Percentiles rank a stretch among this genome's conserved stretches.
Evolutionary conservation across 2,888 invertebrate genomes (phyloP).

Genomic region (Oscheius onirici): DNA sequence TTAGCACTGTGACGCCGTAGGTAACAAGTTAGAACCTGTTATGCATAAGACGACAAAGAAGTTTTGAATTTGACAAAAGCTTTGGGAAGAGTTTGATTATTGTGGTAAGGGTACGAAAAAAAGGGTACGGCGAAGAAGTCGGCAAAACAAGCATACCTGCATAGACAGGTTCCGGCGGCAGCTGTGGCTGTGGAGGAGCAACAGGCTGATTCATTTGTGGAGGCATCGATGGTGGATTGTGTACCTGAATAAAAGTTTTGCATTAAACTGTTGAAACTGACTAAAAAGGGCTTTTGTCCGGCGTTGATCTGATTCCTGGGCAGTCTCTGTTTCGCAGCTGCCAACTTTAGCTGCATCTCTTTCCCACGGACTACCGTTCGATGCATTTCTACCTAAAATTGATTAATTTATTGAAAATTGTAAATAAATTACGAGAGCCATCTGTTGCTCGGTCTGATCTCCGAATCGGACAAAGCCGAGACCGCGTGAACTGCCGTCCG

Average conservation of each 20-base stretch:
- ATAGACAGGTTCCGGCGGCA: slow-evolving; percentile 10
- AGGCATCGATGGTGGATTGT: neutral
- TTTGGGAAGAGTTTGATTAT: no score
- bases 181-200: neutral
- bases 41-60: no score
- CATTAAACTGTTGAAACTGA: neutral
- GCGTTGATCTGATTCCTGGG: slow-evolving; percentile 31
- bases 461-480: slow-evolving; percentile 74
- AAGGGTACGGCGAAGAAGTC: no score
- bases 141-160: neutral
- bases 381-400: slow-evolving; percentile 72
- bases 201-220: slow-evolving; percentile 8
- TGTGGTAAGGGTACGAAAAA: no score
- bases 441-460: slow-evolving; percentile 73
- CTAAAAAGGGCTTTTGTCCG: slow-evolving; percentile 32
- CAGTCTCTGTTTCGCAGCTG: slow-evolving; percentile 40
- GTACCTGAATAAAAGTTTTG: neutral
- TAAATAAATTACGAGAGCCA: slow-evolving; percentile 69
- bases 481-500: slow-evolving; percentile 72
- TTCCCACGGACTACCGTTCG: slow-evolving; percentile 53
- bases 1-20: no score
- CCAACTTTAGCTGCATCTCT: slow-evolving; percentile 59
- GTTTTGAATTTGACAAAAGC: no score
- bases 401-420: neutral
- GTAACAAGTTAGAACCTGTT: no score